A percentile compares a stretch with the other conserved stretches of the same genome.
Conservation (phyloP, 2,113 vertebrate genomes). For the Microtus pennsylvanicus region DNA sequence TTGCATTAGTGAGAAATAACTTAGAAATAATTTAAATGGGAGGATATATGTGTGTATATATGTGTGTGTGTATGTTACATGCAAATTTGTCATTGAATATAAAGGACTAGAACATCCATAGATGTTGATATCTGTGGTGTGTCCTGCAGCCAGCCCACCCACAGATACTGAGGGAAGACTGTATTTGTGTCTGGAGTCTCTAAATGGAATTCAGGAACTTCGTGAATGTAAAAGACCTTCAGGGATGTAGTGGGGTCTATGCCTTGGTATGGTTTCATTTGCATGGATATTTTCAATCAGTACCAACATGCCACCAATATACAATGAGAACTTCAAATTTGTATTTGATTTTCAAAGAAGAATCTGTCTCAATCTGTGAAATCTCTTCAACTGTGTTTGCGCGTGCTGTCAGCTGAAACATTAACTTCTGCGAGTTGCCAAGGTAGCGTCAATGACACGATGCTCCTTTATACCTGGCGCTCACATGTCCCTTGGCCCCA, state of each 20-base stretch:
- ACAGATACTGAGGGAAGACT: neutral
- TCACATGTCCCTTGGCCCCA: neutral
- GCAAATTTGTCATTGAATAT: neutral
- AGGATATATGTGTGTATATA: neutral
- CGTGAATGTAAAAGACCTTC: neutral
- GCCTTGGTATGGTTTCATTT: constrained; percentile 36
- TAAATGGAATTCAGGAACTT: neutral
- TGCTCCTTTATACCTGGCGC: neutral
- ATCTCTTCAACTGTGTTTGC: neutral
- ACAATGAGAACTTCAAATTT: neutral
- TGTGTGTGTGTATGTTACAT: neutral
- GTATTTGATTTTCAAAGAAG: constrained; percentile 41
- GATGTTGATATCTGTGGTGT: neutral
- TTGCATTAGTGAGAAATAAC: neutral
- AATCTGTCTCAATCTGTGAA: neutral
- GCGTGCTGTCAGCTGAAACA: neutral
- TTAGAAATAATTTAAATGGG: neutral
- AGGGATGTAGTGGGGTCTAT: neutral
- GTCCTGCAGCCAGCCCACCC: neutral
- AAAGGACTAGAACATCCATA: neutral
- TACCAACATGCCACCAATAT: neutral
- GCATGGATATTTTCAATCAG: neutral
- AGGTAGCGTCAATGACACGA: neutral
- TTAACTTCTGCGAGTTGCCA: constrained; percentile 27
- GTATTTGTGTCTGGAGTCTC: constrained; percentile 11